A percentile compares a stretch with the other conserved stretches of the same genome.
Conservation (phyloP, 2,888 invertebrate genomes). For the Oxycera nigricornis region DNA sequence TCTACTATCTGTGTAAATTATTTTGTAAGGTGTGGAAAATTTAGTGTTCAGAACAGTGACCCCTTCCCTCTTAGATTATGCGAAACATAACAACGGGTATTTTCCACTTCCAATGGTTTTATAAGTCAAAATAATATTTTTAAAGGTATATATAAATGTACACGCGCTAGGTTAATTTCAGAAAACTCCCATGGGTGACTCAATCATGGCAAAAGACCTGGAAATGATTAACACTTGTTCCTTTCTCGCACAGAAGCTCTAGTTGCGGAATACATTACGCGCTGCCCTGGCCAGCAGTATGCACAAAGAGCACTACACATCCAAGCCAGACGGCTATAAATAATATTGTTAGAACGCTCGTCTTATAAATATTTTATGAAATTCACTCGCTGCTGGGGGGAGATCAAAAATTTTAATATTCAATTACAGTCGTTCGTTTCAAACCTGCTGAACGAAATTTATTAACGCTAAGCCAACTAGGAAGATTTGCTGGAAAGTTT, state of each 20-base stretch:
- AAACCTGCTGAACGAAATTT: background rate
- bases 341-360: constrained; percentile 30
- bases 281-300: background rate
- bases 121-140: too few relatives aligned
- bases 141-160: too few relatives aligned
- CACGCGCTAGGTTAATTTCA: too few relatives aligned
- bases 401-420: constrained; percentile 35
- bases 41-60: too few relatives aligned
- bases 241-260: background rate
- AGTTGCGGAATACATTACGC: constrained; percentile 13
- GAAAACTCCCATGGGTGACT: background rate
- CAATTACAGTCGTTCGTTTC: constrained; percentile 23
- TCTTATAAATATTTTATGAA: constrained; percentile 38
- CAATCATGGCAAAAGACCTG: constrained; percentile 21
- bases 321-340: constrained; percentile 35
- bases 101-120: too few relatives aligned
- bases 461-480: too few relatives aligned
- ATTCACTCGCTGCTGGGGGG: background rate
- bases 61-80: too few relatives aligned
- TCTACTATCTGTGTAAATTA: too few relatives aligned
- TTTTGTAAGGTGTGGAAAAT: too few relatives aligned
- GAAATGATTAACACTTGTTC: constrained; percentile 35
- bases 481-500: too few relatives aligned
- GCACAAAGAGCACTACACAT: constrained; percentile 9
- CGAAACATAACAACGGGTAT: too few relatives aligned